phyloP scores from a whole-genome alignment of 2,113 vertebrate genomes.

The Labeo catla region DNA sequence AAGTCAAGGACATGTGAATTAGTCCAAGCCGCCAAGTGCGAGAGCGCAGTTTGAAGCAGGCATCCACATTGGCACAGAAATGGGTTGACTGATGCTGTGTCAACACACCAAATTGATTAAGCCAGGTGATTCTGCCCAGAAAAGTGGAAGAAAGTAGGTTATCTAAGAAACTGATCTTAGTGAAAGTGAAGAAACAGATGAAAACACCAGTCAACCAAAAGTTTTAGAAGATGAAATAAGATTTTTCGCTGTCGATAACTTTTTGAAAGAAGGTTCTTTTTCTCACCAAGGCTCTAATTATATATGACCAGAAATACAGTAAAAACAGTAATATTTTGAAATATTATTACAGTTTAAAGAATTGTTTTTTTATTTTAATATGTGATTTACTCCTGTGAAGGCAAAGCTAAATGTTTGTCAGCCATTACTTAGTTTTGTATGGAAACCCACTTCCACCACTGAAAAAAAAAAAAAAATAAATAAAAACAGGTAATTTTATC shows the following conservation, averaged over 20 bases:
- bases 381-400: no score
- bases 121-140: not conserved
- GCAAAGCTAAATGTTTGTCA: no score
- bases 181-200: not conserved
- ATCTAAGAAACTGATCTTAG: not conserved
- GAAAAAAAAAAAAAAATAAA: no score
- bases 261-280: not conserved
- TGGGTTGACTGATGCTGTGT: conserved; percentile 43
- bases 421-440: no score
- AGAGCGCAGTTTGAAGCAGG: not conserved
- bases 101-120: conserved; percentile 35
- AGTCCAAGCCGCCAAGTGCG: conserved; percentile 20
- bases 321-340: not conserved
- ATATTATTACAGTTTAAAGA: not conserved
- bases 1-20: conserved; percentile 52
- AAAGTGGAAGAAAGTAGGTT: conserved; percentile 14
- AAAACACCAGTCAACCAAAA: not conserved
- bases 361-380: not conserved
- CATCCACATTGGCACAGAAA: conserved; percentile 9
- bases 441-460: no score
- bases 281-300: not conserved
- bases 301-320: not conserved
- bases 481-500: no score
- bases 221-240: not conserved
- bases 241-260: not conserved